These are phyloP conservation scores for Thunnus thynnus DNA, from an alignment of 2,113 vertebrate genomes.

Conservation along the genomic window DNA sequence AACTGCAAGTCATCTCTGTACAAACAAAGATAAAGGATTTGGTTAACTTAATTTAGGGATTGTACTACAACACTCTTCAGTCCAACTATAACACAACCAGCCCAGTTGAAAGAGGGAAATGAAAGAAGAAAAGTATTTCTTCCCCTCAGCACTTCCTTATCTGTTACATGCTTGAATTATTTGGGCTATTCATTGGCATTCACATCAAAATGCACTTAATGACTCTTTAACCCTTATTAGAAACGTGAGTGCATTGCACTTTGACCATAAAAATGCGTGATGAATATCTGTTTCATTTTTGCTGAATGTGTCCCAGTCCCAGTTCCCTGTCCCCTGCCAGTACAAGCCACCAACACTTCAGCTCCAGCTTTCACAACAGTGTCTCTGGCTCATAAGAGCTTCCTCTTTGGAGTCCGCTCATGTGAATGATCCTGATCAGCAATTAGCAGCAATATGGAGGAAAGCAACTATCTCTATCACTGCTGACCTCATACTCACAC, in stretches of 20 bases:
- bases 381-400: conserved; percentile 33
- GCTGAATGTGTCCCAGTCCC: conserved; percentile 4
- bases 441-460: conserved; percentile 48
- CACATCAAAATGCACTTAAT: conserved; percentile 6
- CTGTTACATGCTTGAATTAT: conserved; percentile 1
- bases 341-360: not conserved
- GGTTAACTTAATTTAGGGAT: no score
- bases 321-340: not conserved
- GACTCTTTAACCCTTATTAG: not conserved
- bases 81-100: no score
- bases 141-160: not conserved
- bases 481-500: conserved; percentile 32
- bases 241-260: not conserved
- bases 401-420: conserved; percentile 48
- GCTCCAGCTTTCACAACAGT: conserved; percentile 19
- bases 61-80: no score
- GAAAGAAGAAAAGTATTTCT: not conserved
- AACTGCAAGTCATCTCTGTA: no score
- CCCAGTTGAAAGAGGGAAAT: no score
- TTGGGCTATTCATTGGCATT: not conserved
- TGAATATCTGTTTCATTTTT: not conserved
- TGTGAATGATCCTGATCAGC: conserved; percentile 62
- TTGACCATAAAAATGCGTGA: not conserved
- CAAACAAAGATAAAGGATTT: no score
- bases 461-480: conserved; percentile 29